A percentile compares a stretch with the other conserved stretches of the same genome.
Evolutionary conservation across 2,888 invertebrate genomes (phyloP).

Genomic region (Rotaria magnacalcarata): DNA sequence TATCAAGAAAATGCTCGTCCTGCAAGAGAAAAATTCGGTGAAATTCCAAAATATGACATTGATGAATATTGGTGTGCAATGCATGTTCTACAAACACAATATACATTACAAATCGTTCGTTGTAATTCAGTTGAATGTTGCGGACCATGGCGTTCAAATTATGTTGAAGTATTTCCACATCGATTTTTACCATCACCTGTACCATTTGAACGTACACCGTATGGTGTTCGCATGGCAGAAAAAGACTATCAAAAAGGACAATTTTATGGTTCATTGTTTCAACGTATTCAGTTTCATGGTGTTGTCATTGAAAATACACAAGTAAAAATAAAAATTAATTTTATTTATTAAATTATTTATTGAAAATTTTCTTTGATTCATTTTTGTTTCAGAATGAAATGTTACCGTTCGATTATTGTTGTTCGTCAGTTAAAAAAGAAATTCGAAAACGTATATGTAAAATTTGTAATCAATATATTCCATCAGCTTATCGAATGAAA

Average conservation of each 20-base stretch:
- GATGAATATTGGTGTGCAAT: conserved; percentile 36
- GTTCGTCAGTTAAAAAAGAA: conserved; percentile 37
- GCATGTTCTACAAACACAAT: conserved; percentile 35
- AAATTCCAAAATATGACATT: conserved; percentile 5
- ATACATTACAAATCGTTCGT: conserved; percentile 35
- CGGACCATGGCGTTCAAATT: conserved; percentile 34
- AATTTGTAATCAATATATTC: conserved; percentile 37
- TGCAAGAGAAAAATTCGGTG: neutral
- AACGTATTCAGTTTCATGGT: conserved; percentile 35
- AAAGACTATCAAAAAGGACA: conserved; percentile 38
- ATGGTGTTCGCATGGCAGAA: conserved; percentile 26
- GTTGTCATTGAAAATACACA: conserved; percentile 20
- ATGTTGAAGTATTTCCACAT: conserved; percentile 34
- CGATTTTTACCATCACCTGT: conserved; percentile 35
- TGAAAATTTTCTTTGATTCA: too few species aligned
- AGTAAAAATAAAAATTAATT: neutral
- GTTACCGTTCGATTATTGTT: conserved; percentile 31
- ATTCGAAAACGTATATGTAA: conserved; percentile 10
- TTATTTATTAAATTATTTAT: neutral
- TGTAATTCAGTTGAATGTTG: conserved; percentile 5
- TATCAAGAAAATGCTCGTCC: conserved; percentile 16
- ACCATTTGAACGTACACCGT: conserved; percentile 33
- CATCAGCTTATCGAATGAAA: conserved; percentile 37
- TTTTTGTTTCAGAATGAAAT: conserved; percentile 9
- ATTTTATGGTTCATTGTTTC: conserved; percentile 36